Base-by-base conservation (phyloP, 2,113 vertebrate species). In the Colossoma macropomum region DNA sequence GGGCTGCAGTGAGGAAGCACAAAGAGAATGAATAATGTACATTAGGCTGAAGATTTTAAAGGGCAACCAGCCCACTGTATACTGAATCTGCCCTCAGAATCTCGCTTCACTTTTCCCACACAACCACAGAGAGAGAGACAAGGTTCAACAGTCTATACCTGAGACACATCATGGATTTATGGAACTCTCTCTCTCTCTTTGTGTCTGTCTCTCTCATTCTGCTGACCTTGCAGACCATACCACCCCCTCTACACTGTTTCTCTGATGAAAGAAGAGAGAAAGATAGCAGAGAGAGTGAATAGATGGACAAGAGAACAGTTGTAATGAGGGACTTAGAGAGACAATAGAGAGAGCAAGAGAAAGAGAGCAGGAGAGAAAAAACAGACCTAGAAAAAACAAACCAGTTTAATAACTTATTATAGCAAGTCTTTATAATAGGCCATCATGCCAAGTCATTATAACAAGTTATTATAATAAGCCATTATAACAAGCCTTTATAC, bases 151-250 rank as follows among this genome's bases (percentile, higher is more conserved):
- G 10, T 62, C 56, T 75, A 30, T 50, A 65, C 48, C 38, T 52
- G 86, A 74, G 56, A 79, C 27, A 54, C 19, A 68, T 83, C 41
- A 38, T 75, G 77, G 86, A 86, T 84, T 84, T 83, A 77, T 80
- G 79, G 86, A 81, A 82, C 52, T 17, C 60, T 77, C 34, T 66
- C 32, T 23, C 21, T 77, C 34, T 66, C 32, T 23, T 15, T 63
- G 23, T 81, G 56, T 56, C 66, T 27, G 28, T n/a, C 50, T 76
- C 28, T 48, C 59, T 79, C 23, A 25, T 69, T 27, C 45, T 41
- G 28, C 50, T 63, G 59, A 84, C 59, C 76, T 56, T 66, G 68
- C 32, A 17, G 80, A 75, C 80, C 80, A 75, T 45, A 75, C 62
- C 62, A 68, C 45, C 28, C 30, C 74, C 10, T 75, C 60, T 25